Evolutionary conservation across 2,113 vertebrate genomes (phyloP).

Genomic region (Pteruthius melanotis): DNA sequence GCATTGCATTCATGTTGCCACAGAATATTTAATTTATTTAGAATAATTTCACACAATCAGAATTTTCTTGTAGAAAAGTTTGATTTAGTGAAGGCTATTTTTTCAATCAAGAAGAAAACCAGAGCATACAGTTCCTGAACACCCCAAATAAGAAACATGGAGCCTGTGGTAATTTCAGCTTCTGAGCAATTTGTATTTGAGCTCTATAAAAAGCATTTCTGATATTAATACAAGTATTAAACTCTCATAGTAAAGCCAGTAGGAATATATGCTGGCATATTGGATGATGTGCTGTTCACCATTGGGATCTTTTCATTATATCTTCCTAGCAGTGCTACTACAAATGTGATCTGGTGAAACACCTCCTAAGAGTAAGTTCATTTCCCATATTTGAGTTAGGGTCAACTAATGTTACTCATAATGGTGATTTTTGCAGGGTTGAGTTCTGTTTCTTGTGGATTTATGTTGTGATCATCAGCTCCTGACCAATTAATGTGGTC

Average conservation of each 20-base stretch:
- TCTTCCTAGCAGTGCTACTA: neutral
- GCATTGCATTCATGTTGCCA: neutral
- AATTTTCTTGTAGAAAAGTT: neutral
- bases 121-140: neutral
- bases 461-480: neutral
- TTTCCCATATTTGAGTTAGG: neutral
- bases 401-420: neutral
- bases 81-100: neutral
- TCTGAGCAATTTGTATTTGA: neutral
- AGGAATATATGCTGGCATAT: neutral
- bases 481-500: neutral
- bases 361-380: neutral
- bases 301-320: neutral
- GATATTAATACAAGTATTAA: neutral
- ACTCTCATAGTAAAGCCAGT: neutral
- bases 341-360: neutral
- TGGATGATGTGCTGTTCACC: rapidly evolving
- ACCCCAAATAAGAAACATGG: neutral
- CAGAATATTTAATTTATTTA: neutral
- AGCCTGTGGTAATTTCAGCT: neutral
- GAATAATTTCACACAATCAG: neutral
- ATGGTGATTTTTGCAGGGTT: neutral
- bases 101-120: neutral
- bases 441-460: neutral
- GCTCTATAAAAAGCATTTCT: neutral